A percentile compares a stretch with the other conserved stretches of the same genome.
phyloP scores from a whole-genome alignment of 2,113 vertebrate species.

The Odobenus rosmarus region DNA sequence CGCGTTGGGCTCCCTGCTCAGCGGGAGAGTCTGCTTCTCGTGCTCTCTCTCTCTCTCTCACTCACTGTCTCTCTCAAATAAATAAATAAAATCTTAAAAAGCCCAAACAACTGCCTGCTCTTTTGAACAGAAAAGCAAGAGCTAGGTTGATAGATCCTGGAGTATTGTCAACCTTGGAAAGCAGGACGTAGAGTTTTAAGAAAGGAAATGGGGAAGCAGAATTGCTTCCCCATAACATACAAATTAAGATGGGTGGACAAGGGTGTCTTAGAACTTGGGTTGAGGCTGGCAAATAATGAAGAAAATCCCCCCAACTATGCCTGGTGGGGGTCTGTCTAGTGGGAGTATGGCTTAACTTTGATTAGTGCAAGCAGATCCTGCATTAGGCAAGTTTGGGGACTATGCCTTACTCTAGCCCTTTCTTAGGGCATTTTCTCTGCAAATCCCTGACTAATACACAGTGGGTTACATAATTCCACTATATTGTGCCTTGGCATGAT shows the following conservation, averaged over 20 bases:
- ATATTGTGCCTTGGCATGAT: not conserved
- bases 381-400: not conserved
- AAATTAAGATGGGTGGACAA: not conserved
- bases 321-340: not conserved
- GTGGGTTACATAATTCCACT: not conserved
- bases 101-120: not conserved
- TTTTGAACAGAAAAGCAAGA: not conserved
- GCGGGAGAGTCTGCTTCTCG: too few relatives aligned
- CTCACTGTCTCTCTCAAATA: too few relatives aligned
- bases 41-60: too few relatives aligned
- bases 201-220: not conserved
- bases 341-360: not conserved
- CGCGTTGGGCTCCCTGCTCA: too few relatives aligned
- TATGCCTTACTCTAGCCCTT: not conserved
- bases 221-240: not conserved
- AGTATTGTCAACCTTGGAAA: not conserved
- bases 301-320: not conserved
- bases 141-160: not conserved
- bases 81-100: too few relatives aligned
- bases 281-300: not conserved
- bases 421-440: not conserved
- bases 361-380: not conserved
- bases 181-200: not conserved
- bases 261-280: not conserved
- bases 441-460: not conserved